Evolutionary conservation across 1,140 invertebrate genomes (phyloP), one percentile per base, ranked within the genome.

Genomic region (Venustaconcha ellipsiformis): DNA sequence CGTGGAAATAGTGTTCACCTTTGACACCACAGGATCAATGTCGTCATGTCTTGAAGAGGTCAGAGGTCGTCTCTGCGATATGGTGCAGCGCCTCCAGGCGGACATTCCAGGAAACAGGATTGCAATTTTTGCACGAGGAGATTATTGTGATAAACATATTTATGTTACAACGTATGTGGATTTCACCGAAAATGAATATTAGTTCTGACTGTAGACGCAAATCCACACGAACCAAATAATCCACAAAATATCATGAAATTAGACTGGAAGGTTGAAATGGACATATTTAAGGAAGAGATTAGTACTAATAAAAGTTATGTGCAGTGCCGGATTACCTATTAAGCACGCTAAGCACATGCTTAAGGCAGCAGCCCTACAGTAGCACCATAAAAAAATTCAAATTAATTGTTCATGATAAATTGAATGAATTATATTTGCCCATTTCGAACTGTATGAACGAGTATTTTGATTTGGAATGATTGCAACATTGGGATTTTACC

Each of bases 11-110:
- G 87, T 86, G 23, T 89, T 89, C 71, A 87, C 86, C 14, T 89
- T 89, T 70, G 88, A 89, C 73, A 88, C 87, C 4, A 89, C 88
- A 18, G 86, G 87, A 17, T 88, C 86, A n/a, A 88, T 88, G 87
- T 80, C 37, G 55, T 70, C 72, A 15, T 88, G 80, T 70, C 73
- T 88, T 3, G 72, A 78, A 8, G 73, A 86, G 68, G 84, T 88
- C 14, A 72, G 86, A 48, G 81, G 85, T 4, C 79, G 78, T n/a
- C 70, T 89, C 4, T 78, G 83, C 37, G 86, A 88, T 59, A 82
- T 89, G 83, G 74, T 85, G 30, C 75, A 79, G 55, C 66, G 80
- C 17, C 74, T 84, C 0, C 76, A 74, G 55, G 70, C 71, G 17
- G 83, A 84, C 67, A 84, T 84, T 15, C 80, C 80, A 14, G 73